Base-by-base conservation (phyloP, 1,140 invertebrate species). In the Zaprionus kolodkinae region DNA sequence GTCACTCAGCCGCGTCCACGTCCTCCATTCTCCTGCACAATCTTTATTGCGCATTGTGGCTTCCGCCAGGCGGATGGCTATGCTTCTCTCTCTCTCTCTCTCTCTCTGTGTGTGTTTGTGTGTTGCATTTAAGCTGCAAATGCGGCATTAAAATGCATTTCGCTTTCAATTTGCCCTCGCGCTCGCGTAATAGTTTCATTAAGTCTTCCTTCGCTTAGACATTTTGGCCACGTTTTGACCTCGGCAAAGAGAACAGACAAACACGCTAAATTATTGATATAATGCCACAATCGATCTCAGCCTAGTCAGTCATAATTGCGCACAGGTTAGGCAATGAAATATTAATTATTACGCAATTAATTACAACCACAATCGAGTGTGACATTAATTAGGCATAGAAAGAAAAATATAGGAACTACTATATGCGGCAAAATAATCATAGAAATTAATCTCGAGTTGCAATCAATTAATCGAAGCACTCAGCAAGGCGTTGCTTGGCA, bases 101-200 rank as follows among this genome's bases (percentile, higher is more conserved):
- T n/a, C n/a, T n/a, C n/a, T n/a, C n/a, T n/a, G 21, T 36, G 48
- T 52, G 69, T 48, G 25, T 67, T 56, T 71, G 73, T 78, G 50
- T 35, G 35, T 48, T 68, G 66, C 76, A 79, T 83, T 82, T 87
- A 83, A 88, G 84, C 72, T 77, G 75, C 83, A 81, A 87, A 84
- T 81, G 81, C 65, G 69, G 85, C 78, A 89, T 89, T 89, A 89
- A 89, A 89, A 89, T 89, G 85, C 85, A 89, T 89, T 89, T 89
- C 75, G 72, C 85, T 89, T 89, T 89, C 85, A 89, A 89, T 89
- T 89, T 87, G 15, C 55, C 73, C 21, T 21, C 70, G 70, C 65
- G 75, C 52, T 73, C 66, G 69, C 66, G 81, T 76, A 76, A 89
- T 89, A 85, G 84, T 89, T 89, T 89, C 85, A 89, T 89, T 89